A percentile compares a stretch with the other conserved stretches of the same genome.
Conservation (phyloP, 2,113 vertebrate species). For the Indicator maculatus region DNA sequence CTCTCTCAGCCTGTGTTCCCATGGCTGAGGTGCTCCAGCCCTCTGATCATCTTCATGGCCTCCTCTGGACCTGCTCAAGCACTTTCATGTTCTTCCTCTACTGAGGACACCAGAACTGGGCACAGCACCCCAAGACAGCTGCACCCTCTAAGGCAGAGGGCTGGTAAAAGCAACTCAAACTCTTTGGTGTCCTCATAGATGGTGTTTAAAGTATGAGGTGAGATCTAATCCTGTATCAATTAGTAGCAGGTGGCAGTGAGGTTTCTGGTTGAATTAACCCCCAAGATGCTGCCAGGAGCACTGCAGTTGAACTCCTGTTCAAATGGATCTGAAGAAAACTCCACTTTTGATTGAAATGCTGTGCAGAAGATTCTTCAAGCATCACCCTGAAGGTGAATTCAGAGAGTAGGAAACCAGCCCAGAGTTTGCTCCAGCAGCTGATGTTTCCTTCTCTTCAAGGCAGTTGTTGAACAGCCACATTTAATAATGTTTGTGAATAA, state of each 20-base stretch:
- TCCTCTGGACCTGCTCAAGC: too few species aligned
- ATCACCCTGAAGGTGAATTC: conserved; percentile 47
- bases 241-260: conserved; percentile 12
- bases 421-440: conserved; percentile 45
- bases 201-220: conserved; percentile 43
- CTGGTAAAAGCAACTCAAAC: conserved; percentile 45
- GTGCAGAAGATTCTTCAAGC: conserved; percentile 72
- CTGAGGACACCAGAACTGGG: background rate
- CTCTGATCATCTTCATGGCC: too few species aligned
- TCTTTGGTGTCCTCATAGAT: conserved; percentile 17
- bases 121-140: background rate
- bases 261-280: conserved; percentile 73
- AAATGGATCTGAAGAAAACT: conserved; percentile 57
- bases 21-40: too few species aligned
- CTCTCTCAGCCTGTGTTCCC: too few species aligned
- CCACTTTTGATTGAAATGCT: conserved; percentile 56
- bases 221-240: conserved; percentile 54
- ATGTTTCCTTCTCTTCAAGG: conserved; percentile 28
- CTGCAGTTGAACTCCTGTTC: conserved; percentile 72
- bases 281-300: conserved; percentile 45
- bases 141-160: background rate
- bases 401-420: conserved; percentile 49
- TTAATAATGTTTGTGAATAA: conserved; percentile 70
- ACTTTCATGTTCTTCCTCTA: background rate
- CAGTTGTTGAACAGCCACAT: conserved; percentile 65